A percentile compares a stretch with the other conserved stretches of the same genome.
Conservation (phyloP, 1,140 invertebrate genomes). For the Dufourea novaeangliae region DNA sequence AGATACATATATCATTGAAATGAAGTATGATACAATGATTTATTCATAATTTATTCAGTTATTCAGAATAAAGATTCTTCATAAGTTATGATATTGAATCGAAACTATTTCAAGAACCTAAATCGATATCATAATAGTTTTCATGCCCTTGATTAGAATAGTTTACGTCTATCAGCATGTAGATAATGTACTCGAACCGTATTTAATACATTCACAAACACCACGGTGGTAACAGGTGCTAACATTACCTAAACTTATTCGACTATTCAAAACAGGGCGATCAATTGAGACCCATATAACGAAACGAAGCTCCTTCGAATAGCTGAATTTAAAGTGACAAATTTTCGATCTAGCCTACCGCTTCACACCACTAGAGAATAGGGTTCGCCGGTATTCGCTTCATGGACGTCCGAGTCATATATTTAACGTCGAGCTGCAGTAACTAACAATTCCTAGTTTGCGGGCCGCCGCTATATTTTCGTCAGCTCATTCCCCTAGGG, state of each 20-base stretch:
- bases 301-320: not conserved
- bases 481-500: slow-evolving; percentile 67
- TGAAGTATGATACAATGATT: too few relatives aligned
- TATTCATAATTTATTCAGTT: too few relatives aligned
- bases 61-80: too few relatives aligned
- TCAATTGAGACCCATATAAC: not conserved
- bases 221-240: too few relatives aligned
- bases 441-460: slow-evolving; percentile 76
- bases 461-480: slow-evolving; percentile 70
- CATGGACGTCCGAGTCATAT: slow-evolving; percentile 63
- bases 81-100: too few relatives aligned
- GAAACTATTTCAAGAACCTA: too few relatives aligned
- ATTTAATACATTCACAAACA: too few relatives aligned
- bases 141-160: too few relatives aligned
- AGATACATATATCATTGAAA: too few relatives aligned
- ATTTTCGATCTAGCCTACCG: slow-evolving; percentile 56
- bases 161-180: too few relatives aligned
- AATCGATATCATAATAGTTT: too few relatives aligned
- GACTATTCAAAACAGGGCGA: slow-evolving; percentile 20
- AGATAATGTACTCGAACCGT: too few relatives aligned
- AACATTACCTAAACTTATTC: slow-evolving; percentile 21
- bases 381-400: slow-evolving; percentile 65
- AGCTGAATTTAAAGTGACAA: slow-evolving; percentile 47
- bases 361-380: slow-evolving; percentile 49
- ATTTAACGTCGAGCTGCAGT: slow-evolving; percentile 67